These are phyloP conservation scores for Brachystomella parvula DNA, from an alignment of 1,140 invertebrate species.

Conservation along the genomic window DNA sequence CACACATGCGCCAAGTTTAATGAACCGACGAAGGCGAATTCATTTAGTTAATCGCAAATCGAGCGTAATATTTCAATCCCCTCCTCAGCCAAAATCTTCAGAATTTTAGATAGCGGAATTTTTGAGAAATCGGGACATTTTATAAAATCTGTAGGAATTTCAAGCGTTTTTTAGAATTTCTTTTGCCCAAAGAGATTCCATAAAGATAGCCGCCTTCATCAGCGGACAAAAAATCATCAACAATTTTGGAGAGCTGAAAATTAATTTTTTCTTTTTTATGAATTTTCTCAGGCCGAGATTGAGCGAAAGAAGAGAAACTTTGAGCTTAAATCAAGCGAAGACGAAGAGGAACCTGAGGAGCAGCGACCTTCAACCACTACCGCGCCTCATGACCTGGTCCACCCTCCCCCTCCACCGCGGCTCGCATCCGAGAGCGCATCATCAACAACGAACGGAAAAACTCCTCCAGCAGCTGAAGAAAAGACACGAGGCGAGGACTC, in stretches of 20 bases:
- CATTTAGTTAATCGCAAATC: no score
- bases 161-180: no score
- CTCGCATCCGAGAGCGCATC: neutral
- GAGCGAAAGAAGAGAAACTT: conserved; percentile 26
- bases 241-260: conserved; percentile 6
- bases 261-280: neutral
- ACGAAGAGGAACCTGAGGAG: neutral
- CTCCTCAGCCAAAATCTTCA: no score
- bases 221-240: neutral
- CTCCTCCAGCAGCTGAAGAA: neutral
- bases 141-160: no score
- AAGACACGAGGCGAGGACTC: neutral
- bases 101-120: no score
- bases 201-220: no score
- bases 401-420: neutral
- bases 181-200: no score
- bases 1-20: no score
- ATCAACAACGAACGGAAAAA: neutral
- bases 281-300: conserved; percentile 30
- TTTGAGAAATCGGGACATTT: no score
- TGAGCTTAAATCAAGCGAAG: neutral
- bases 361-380: neutral
- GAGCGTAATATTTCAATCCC: no score
- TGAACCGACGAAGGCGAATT: no score
- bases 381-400: neutral